A percentile compares a stretch with the other conserved stretches of the same genome.
phyloP scores from a whole-genome alignment of 1,140 invertebrate species.

The Nylanderia fulva region DNA sequence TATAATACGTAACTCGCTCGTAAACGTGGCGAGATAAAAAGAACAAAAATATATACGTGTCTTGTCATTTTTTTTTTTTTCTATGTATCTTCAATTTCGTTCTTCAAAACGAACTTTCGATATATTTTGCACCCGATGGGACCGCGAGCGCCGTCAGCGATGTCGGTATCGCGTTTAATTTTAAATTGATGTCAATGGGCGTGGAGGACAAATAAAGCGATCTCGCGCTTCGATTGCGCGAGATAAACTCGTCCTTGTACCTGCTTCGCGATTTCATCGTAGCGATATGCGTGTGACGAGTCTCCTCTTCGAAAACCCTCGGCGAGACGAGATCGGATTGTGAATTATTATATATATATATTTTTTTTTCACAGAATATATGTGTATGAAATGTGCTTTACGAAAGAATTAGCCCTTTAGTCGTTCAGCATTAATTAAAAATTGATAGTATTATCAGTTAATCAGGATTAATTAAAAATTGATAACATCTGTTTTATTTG shows the following conservation, averaged over 20 bases:
- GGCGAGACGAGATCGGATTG: neutral
- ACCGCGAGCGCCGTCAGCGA: neutral
- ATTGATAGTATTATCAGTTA: too few species aligned
- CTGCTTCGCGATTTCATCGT: neutral
- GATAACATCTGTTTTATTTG: too few species aligned
- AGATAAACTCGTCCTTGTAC: constrained; percentile 43
- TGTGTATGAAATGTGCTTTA: too few species aligned
- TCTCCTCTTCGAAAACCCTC: neutral
- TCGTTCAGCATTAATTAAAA: too few species aligned
- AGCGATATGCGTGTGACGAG: neutral
- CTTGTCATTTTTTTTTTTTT: neutral
- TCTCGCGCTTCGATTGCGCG: constrained; percentile 17
- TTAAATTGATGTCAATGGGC: constrained; percentile 58
- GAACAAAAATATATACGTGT: neutral
- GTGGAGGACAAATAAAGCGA: constrained; percentile 46
- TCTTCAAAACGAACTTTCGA: too few species aligned
- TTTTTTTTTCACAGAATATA: too few species aligned
- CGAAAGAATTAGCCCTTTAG: too few species aligned
- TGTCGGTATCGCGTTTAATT: constrained; percentile 8
- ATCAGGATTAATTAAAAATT: too few species aligned
- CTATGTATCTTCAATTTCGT: too few species aligned
- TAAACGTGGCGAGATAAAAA: neutral
- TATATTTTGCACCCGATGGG: too few species aligned
- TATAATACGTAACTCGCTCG: neutral
- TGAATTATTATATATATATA: neutral